phyloP scores from a whole-genome alignment of 64 coral and sea anemone genomes.

The Hydrozoanthus tunicans region DNA sequence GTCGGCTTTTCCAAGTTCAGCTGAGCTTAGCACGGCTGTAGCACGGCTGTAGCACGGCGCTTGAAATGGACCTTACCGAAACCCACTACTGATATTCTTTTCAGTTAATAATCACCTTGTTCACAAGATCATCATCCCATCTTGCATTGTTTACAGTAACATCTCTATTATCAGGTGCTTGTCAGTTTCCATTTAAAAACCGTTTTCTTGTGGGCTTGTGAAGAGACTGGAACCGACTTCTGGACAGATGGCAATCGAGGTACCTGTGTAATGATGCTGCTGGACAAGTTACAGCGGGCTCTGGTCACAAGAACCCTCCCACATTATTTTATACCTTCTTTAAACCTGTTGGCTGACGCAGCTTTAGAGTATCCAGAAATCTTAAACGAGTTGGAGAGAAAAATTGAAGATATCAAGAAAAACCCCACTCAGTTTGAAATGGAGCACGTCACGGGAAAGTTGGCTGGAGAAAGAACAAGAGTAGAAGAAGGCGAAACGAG shows the following conservation, averaged over 20 bases:
- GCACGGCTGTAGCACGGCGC: too few relatives aligned
- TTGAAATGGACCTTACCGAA: too few relatives aligned
- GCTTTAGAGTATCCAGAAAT: conserved; percentile 51
- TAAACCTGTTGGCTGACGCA: conserved; percentile 59
- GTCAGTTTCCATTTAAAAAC: conserved; percentile 74
- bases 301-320: conserved; percentile 33
- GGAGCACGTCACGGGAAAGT: neutral
- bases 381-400: conserved; percentile 17
- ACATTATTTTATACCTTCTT: conserved; percentile 70
- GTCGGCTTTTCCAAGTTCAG: too few relatives aligned
- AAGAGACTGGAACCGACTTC: conserved; percentile 64
- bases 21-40: too few relatives aligned
- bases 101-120: too few relatives aligned
- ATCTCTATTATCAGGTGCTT: conserved; percentile 11
- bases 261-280: conserved; percentile 54
- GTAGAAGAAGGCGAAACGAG: neutral
- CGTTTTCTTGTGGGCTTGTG: conserved; percentile 64
- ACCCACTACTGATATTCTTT: too few relatives aligned
- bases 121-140: too few relatives aligned
- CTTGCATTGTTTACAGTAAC: neutral
- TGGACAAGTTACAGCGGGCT: conserved; percentile 34
- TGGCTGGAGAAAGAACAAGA: neutral
- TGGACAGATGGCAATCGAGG: conserved; percentile 71
- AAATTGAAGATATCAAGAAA: conserved; percentile 50
- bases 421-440: conserved; percentile 50